Evolutionary conservation across 2,888 invertebrate species (phyloP).

Genomic region (Allygus modestus): DNA sequence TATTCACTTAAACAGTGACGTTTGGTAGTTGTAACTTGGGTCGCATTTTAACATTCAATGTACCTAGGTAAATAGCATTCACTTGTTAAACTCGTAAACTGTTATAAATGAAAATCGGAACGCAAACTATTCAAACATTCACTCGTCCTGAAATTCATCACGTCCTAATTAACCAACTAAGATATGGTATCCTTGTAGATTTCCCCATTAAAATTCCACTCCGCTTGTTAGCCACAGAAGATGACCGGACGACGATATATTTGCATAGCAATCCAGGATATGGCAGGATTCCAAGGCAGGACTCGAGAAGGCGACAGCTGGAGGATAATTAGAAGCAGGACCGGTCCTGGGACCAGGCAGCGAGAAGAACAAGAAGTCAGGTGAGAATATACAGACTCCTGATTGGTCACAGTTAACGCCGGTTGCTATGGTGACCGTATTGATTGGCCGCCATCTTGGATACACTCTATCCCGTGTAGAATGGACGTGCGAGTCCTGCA

Average conservation of each 20-base stretch:
- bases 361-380: constrained; percentile 31
- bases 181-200: not conserved
- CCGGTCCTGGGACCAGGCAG: constrained; percentile 21
- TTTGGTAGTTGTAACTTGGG: no score
- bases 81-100: no score
- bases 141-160: not conserved
- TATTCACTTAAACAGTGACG: no score
- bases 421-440: constrained; percentile 47
- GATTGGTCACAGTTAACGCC: constrained; percentile 47
- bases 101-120: no score
- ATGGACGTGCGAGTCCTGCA: not conserved
- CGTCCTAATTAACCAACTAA: constrained; percentile 5
- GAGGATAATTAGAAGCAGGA: constrained; percentile 13
- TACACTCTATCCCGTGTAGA: constrained; percentile 15
- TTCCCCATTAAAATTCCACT: constrained; percentile 39
- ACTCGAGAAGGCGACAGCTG: not conserved
- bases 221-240: not conserved
- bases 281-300: constrained; percentile 37
- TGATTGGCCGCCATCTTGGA: constrained; percentile 51
- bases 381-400: constrained; percentile 45
- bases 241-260: not conserved
- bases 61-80: no score
- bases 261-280: constrained; percentile 30
- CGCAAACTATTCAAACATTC: no score
- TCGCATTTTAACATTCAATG: no score